Evolutionary conservation across 2,797 vertebrate species (phyloP).

Genomic region (Propithecus deckenii): DNA sequence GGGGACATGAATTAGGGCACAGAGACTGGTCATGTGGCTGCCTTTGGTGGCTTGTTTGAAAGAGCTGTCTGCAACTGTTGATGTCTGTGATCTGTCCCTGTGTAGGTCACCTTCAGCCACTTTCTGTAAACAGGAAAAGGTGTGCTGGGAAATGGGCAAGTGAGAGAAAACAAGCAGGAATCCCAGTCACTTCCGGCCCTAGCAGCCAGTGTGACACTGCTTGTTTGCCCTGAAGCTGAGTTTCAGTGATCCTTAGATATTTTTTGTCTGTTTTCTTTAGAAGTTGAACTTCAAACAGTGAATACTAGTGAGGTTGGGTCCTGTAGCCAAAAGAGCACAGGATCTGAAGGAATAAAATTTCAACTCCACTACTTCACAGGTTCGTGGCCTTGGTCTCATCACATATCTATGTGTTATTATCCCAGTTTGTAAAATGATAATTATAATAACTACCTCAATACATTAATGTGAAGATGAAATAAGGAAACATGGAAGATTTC

Average conservation of each 20-base stretch:
- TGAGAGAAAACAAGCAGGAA: background rate
- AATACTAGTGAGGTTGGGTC: background rate
- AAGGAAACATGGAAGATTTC: background rate
- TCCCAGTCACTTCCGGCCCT: background rate
- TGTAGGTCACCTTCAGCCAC: slow-evolving; percentile 15
- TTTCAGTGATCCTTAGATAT: background rate
- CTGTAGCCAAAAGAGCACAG: background rate
- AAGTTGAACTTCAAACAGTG: background rate
- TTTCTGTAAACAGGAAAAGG: background rate
- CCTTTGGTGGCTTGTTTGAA: background rate
- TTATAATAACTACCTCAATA: background rate
- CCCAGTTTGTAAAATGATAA: background rate
- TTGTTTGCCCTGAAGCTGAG: background rate
- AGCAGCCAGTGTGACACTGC: background rate
- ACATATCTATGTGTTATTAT: background rate
- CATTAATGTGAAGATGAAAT: background rate
- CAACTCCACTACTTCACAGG: background rate
- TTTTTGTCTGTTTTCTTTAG: background rate
- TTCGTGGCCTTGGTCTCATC: background rate
- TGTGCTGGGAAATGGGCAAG: background rate
- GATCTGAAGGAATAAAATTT: background rate
- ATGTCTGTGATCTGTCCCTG: background rate
- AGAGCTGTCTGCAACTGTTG: background rate
- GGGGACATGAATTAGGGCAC: background rate
- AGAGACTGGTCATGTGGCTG: background rate